Evolutionary conservation across 2,888 invertebrate species (phyloP).

Genomic region (Thysanoteuthis rhombus): DNA sequence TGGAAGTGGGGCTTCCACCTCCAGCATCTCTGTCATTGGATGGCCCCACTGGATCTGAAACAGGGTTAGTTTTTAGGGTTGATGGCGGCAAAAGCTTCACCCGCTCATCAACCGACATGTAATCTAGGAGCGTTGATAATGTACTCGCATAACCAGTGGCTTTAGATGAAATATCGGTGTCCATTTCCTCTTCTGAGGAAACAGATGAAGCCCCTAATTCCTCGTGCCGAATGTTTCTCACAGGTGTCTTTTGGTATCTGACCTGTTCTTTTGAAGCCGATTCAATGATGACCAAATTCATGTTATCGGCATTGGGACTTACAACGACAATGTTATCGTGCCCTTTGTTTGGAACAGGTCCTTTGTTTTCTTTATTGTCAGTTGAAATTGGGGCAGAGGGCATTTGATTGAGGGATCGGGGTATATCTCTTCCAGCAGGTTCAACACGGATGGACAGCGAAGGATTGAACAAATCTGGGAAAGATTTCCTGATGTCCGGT

Average conservation of each 20-base stretch:
- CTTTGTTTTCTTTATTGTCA: not conserved
- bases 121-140: not conserved
- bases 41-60: not conserved
- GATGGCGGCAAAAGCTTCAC: not conserved
- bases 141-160: not conserved
- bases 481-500: not conserved
- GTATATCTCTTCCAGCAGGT: not conserved
- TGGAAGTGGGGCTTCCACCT: not conserved
- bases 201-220: not conserved
- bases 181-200: not conserved
- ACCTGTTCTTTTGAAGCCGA: not conserved
- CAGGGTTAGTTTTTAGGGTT: not conserved
- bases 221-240: not conserved
- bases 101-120: constrained; percentile 1
- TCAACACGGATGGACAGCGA: not conserved
- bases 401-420: not conserved
- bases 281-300: not conserved
- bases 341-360: not conserved
- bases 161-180: not conserved
- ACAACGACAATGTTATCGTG: not conserved
- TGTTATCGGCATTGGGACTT: not conserved
- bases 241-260: not conserved
- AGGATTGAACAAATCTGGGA: not conserved
- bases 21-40: not conserved
- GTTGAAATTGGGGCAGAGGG: not conserved